Evolutionary conservation across 2,113 vertebrate species (phyloP).

Genomic region (Callionymus lyra): DNA sequence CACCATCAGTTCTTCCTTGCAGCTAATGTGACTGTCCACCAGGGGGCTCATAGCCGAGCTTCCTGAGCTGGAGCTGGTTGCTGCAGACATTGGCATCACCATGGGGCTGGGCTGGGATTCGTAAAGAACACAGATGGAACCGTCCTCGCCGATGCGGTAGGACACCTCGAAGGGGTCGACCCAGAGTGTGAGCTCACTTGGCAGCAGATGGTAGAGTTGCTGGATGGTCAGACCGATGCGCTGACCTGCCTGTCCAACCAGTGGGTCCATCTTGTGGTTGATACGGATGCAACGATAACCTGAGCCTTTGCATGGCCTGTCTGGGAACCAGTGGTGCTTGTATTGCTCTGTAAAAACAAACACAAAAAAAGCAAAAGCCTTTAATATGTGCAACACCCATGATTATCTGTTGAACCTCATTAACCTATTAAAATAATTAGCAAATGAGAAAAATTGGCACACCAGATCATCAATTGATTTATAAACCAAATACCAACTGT

Average conservation of each 20-base stretch:
- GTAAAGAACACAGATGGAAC: constrained; percentile 97
- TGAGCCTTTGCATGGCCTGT: constrained; percentile 94
- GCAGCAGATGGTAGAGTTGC: constrained; percentile 95
- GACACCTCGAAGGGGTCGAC: constrained; percentile 98
- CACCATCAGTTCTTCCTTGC: constrained; percentile 97
- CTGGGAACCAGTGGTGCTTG: constrained; percentile 99
- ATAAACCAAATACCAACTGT: too few species aligned
- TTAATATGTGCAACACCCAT: too few species aligned
- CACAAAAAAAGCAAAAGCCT: background rate
- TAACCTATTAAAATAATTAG: too few species aligned
- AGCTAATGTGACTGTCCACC: constrained; percentile 96
- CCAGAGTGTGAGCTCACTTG: constrained; percentile 98
- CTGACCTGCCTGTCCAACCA: constrained; percentile 93
- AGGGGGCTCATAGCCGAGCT: constrained; percentile 69
- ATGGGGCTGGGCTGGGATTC: constrained; percentile 79
- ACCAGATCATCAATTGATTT: too few species aligned
- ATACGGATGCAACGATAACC: constrained; percentile 98
- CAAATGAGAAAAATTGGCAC: too few species aligned
- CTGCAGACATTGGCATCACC: constrained; percentile 28
- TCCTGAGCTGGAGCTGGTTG: constrained; percentile 62
- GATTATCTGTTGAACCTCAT: too few species aligned
- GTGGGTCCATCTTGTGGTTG: constrained; percentile 99
- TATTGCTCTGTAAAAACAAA: constrained; percentile 81
- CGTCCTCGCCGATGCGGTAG: constrained; percentile 97
- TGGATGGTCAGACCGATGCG: constrained; percentile 95